Percentiles rank a stretch among this genome's conserved stretches.
Evolutionary conservation across 2,888 invertebrate species (phyloP).

Genomic region (Malachius bipustulatus): DNA sequence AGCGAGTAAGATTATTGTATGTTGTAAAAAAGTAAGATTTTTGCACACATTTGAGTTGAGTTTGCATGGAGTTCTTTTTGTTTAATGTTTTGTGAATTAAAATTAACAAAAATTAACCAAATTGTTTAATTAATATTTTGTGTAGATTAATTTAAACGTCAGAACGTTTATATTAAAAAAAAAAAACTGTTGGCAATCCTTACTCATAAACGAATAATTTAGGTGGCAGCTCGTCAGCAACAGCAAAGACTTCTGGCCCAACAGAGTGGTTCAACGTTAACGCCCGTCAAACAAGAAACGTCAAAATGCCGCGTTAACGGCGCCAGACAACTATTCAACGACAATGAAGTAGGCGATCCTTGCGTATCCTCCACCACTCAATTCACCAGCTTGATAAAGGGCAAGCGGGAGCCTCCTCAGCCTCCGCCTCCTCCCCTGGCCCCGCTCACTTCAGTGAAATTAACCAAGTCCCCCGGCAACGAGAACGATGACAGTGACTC

Average conservation of each 20-base stretch:
- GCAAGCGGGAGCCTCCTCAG: conserved; percentile 37
- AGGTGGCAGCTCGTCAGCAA: conserved; percentile 60
- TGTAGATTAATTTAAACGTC: no score
- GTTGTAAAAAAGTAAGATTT: no score
- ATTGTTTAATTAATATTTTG: no score
- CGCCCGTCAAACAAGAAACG: conserved; percentile 19
- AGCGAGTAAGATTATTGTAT: no score
- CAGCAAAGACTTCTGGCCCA: conserved; percentile 46
- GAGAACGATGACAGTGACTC: conserved; percentile 40
- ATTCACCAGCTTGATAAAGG: conserved; percentile 28
- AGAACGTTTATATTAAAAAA: no score
- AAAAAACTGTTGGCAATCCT: no score
- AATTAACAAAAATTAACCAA: no score
- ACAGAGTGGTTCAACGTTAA: conserved; percentile 34
- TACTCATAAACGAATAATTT: conserved; percentile 12
- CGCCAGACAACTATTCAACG: conserved; percentile 32
- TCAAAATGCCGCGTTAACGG: conserved; percentile 34
- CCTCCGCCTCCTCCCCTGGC: conserved; percentile 40
- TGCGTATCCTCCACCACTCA: conserved; percentile 34
- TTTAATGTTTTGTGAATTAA: no score
- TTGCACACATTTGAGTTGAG: no score
- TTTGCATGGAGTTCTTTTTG: no score
- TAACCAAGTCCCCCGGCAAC: conserved; percentile 20
- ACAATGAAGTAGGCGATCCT: conserved; percentile 33
- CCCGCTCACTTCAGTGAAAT: conserved; percentile 30